A percentile compares a stretch with the other conserved stretches of the same genome.
Conservation (phyloP, 2,888 invertebrate genomes). For the Amblyjoppa proteus region DNA sequence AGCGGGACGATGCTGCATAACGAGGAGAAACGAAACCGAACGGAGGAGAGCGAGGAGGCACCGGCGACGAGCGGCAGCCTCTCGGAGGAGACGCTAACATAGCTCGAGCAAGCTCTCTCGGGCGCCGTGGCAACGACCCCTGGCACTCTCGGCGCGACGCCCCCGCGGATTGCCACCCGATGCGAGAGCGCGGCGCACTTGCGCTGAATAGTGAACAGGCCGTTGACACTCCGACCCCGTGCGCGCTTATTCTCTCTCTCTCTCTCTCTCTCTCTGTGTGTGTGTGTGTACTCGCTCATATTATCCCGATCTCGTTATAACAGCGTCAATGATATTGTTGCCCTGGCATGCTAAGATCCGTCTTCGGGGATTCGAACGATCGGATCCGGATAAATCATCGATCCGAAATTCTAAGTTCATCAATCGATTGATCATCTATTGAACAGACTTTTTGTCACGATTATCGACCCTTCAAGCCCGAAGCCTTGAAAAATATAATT, state of each 20-base stretch:
- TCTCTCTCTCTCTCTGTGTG: background rate
- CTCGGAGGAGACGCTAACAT: slow-evolving; percentile 41
- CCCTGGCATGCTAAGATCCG: background rate
- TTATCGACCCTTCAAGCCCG: background rate
- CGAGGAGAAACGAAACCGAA: slow-evolving; percentile 43
- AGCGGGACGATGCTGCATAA: slow-evolving; percentile 59
- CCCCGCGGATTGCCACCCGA: slow-evolving; percentile 74
- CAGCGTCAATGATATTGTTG: slow-evolving; percentile 10
- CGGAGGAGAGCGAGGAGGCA: slow-evolving; percentile 34
- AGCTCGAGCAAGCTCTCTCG: slow-evolving; percentile 69
- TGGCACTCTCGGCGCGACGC: slow-evolving; percentile 76
- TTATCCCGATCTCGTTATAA: slow-evolving; percentile 37
- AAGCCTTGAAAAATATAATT: too few species aligned
- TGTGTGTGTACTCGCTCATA: background rate
- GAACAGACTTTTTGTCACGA: background rate
- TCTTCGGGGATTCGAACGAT: background rate
- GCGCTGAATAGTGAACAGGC: slow-evolving; percentile 83
- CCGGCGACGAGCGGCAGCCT: background rate
- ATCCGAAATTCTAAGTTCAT: background rate
- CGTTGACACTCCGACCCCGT: slow-evolving; percentile 79
- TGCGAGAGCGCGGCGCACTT: slow-evolving; percentile 76
- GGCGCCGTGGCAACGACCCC: slow-evolving; percentile 81
- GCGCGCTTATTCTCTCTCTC: slow-evolving; percentile 5
- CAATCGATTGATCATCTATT: background rate
- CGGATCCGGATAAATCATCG: background rate